These are phyloP conservation scores for Nycteola revayana DNA, from an alignment of 2,888 invertebrate species.

Conservation along the genomic window DNA sequence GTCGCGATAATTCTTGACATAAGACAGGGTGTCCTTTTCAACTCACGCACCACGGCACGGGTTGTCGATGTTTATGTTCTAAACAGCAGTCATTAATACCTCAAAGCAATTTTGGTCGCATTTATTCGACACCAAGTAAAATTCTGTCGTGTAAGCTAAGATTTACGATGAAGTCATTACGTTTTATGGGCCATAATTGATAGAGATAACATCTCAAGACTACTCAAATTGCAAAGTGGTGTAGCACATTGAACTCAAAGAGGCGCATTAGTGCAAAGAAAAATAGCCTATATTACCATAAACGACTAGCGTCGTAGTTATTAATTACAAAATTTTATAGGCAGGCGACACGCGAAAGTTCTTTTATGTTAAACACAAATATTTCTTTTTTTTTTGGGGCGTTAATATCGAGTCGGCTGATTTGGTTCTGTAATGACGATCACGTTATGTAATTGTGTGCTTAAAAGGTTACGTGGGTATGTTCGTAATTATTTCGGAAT, in stretches of 20 bases:
- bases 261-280: constrained; percentile 71
- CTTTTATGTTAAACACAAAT: constrained; percentile 53
- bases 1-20: constrained; percentile 22
- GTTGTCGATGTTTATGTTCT: constrained; percentile 26
- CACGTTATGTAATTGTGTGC: constrained; percentile 30
- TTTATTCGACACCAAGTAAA: constrained; percentile 75
- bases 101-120: constrained; percentile 61
- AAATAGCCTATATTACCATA: constrained; percentile 68
- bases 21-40: constrained; percentile 4
- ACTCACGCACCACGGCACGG: constrained; percentile 21
- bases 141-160: constrained; percentile 75
- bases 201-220: constrained; percentile 74
- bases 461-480: too few relatives aligned
- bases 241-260: constrained; percentile 66
- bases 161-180: constrained; percentile 81
- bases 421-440: constrained; percentile 32
- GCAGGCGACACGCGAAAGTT: constrained; percentile 55
- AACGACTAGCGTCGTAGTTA: constrained; percentile 69
- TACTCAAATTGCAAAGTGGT: constrained; percentile 76
- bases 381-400: constrained; percentile 45
- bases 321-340: constrained; percentile 74
- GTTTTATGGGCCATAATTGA: constrained; percentile 80
- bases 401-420: constrained; percentile 34
- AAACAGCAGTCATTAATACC: constrained; percentile 61
- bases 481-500: too few relatives aligned